Base-by-base conservation (phyloP, 2,888 invertebrate genomes). In the Sesia apiformis region DNA sequence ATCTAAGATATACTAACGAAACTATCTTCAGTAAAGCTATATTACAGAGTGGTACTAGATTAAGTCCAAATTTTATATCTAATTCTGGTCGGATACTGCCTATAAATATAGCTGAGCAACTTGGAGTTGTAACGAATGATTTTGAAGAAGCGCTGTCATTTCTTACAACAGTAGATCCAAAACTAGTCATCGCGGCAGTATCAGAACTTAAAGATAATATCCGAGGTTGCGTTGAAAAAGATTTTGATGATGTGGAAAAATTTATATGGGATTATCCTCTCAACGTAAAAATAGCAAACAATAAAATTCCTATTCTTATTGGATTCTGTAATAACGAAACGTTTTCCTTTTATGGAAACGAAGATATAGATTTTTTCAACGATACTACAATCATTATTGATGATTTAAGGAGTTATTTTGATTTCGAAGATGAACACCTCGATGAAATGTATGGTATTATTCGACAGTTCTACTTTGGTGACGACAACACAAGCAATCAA, bases 381-480 rank as follows among this genome's bases (percentile, higher is more conserved):
- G 39, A 58, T 4, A 56, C 64, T 4, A 52, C 58, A 23, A 40
- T 58, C 4, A 56, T 65, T 6, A 40, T 55, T 3, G 7, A 54
- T 3, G 53, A 40, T 4, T 43, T 70, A 3, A 41, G 51, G 3
- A 39, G 40, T 3, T 52, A 55, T 8, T 71, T 73, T 55, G 59
- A 64, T 51, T 57, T 63, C n/a, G 50, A 64, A 23, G 57, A 63
- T 4, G 49, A 57, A 7, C 54, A 63, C 4, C 66, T 67, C n/a
- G 39, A 41, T 4, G 63, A 62, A 39, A 60, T 65, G 57, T 57
- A 55, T 8, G 52, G 64, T 4, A 51, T 62, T 4, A 60, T 67
- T 3, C 53, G 55, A 50, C 53, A 74, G 53, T 81, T 79, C 55
- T 82, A 82, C 39, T 69, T 79, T 4, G 81, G 81, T 0, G 79